These are phyloP conservation scores for Pollenia angustigena DNA, from an alignment of 2,888 invertebrate genomes.

Conservation along the genomic window DNA sequence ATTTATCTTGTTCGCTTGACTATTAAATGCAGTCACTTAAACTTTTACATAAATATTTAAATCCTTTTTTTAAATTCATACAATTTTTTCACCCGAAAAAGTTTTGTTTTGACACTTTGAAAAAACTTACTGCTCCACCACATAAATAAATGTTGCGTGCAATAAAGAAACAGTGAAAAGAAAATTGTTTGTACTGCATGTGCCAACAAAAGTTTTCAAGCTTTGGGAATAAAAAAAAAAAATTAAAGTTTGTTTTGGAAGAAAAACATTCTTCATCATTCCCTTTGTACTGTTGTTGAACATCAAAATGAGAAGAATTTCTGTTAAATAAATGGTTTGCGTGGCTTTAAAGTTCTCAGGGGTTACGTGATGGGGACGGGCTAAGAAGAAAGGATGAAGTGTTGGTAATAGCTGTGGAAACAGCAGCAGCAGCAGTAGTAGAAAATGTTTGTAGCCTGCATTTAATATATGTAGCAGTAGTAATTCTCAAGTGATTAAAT, in stretches of 20 bases:
- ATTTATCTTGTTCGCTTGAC: no score
- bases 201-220: conserved; percentile 6
- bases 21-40: no score
- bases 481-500: conserved; percentile 58
- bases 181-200: not conserved
- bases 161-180: conserved; percentile 16
- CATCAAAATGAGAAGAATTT: conserved; percentile 23
- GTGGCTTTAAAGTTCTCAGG: conserved; percentile 17
- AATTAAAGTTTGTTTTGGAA: conserved; percentile 32
- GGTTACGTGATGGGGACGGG: not conserved
- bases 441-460: not conserved
- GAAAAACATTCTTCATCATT: conserved; percentile 10
- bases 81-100: not conserved
- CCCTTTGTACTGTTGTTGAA: conserved; percentile 6
- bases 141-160: conserved; percentile 52
- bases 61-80: not conserved
- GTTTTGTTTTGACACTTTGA: conserved; percentile 6
- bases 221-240: conserved; percentile 18
- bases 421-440: not conserved
- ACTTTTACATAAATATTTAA: conserved; percentile 1
- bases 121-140: conserved; percentile 25
- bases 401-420: not conserved
- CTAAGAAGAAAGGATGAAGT: not conserved
- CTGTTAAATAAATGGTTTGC: conserved; percentile 31
- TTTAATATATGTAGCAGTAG: conserved; percentile 10